Base-by-base conservation (phyloP, 1,140 invertebrate genomes). In the Pinna nobilis region DNA sequence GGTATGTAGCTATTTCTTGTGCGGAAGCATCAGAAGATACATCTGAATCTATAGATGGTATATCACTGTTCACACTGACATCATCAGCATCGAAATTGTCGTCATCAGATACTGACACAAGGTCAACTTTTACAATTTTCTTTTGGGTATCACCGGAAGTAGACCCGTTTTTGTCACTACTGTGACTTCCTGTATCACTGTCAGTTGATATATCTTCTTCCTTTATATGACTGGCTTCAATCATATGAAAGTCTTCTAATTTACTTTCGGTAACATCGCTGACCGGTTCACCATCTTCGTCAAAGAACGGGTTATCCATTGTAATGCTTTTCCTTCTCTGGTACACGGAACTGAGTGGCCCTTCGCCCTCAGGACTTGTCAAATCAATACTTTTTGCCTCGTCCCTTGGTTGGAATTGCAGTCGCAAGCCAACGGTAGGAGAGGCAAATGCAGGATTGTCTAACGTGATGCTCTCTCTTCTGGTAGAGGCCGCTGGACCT, bases 381-480 rank as follows among this genome's bases (percentile, higher is more conserved):
- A 41, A 13, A 23, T 63, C 59, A 25, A 37, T 15, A 32, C n/a
- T 23, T n/a, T n/a, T n/a, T n/a, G n/a, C n/a, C n/a, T n/a, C n/a
- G n/a, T n/a, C n/a, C n/a, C n/a, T n/a, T n/a, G n/a, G n/a, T n/a
- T n/a, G n/a, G 59, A 63, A 63, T 20, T 41, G 33, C 3, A 63
- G 59, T 23, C 15, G 18, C 2, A 44, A 9, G 37, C 44, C 44
- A 25, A 41, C 18, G 32, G 39, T 63, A 15, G 35, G n/a, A 33
- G 59, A 44, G 25, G 33, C 35, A 44, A 44, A 59, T 28, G 28
- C 23, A 11, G 66, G 66, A 28, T 69, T 69, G 49, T 59, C 66
- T 41, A 59, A 33, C n/a, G 53, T 44, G 23, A 69, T 44, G 28
- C 53, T 69, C 28, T 57, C 53, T 59, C 51, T 15, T 44, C 53